Evolutionary conservation across 2,888 invertebrate genomes (phyloP).

Genomic region (Escarpia spicata): DNA sequence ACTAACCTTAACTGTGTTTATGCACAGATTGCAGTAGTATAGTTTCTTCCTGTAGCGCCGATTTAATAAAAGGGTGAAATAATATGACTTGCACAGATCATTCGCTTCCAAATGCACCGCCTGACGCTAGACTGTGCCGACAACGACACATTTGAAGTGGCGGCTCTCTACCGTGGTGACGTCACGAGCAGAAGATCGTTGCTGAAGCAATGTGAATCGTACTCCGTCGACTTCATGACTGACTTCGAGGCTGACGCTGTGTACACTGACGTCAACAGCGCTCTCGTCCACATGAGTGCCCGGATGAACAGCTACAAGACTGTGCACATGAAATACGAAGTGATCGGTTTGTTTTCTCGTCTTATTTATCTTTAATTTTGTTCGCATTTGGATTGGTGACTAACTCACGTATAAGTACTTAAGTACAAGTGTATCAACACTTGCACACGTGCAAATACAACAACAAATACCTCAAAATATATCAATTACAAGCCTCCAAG

Average conservation of each 20-base stretch:
- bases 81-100: not conserved
- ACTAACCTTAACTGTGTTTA: no score
- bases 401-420: no score
- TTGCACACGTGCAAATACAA: no score
- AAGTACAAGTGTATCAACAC: no score
- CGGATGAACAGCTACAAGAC: not conserved
- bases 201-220: not conserved
- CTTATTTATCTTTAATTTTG: not conserved
- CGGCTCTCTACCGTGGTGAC: not conserved
- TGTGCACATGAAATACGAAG: slow-evolving; percentile 4
- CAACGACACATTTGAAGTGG: not conserved
- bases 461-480: no score
- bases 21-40: no score
- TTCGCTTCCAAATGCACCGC: slow-evolving; percentile 3
- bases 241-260: not conserved
- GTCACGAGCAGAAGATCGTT: not conserved
- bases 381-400: not conserved
- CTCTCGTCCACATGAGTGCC: not conserved
- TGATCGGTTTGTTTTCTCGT: not conserved
- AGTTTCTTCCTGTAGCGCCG: no score
- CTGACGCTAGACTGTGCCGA: not conserved
- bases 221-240: not conserved
- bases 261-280: not conserved
- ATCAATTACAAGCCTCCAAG: no score
- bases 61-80: no score